A percentile compares a stretch with the other conserved stretches of the same genome.
These are phyloP conservation scores for Tetranychus piercei DNA, from an alignment of 2,888 invertebrate genomes.

Conservation along the genomic window DNA sequence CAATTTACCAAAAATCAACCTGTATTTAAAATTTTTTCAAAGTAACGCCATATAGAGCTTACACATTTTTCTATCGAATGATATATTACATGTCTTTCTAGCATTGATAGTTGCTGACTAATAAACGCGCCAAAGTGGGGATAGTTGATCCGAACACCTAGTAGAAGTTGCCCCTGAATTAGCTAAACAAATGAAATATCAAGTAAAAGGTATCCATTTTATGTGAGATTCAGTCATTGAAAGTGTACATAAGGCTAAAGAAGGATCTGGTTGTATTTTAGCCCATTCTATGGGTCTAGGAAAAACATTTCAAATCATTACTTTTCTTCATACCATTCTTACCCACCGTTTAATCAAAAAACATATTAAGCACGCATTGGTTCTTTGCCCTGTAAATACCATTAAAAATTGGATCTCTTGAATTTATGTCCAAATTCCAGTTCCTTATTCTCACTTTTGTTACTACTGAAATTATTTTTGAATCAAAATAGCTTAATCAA, in stretches of 20 bases:
- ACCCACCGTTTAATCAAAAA: conserved; percentile 38
- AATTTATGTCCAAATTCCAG: too few relatives aligned
- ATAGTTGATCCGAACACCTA: too few relatives aligned
- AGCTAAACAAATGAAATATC: conserved; percentile 65
- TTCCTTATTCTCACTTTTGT: too few relatives aligned
- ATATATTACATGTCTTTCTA: too few relatives aligned
- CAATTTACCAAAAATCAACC: too few relatives aligned
- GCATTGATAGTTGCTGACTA: too few relatives aligned
- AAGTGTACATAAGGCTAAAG: conserved; percentile 52
- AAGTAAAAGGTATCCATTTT: conserved; percentile 57
- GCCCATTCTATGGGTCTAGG: conserved; percentile 97
- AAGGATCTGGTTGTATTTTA: conserved; percentile 72
- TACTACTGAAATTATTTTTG: too few relatives aligned
- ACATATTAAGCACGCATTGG: conserved; percentile 51
- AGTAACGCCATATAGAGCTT: too few relatives aligned
- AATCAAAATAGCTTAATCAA: too few relatives aligned
- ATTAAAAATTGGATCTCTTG: conserved; percentile 91
- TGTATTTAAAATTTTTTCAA: too few relatives aligned
- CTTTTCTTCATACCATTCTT: conserved; percentile 36
- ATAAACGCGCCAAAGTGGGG: too few relatives aligned
- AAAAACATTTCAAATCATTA: conserved; percentile 56
- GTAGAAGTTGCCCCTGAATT: conserved; percentile 58
- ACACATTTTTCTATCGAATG: too few relatives aligned
- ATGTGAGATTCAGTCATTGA: conserved; percentile 89
- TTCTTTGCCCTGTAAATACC: conserved; percentile 83